Evolutionary conservation across 1,140 invertebrate species (phyloP).

Genomic region (Drosophila santomea): DNA sequence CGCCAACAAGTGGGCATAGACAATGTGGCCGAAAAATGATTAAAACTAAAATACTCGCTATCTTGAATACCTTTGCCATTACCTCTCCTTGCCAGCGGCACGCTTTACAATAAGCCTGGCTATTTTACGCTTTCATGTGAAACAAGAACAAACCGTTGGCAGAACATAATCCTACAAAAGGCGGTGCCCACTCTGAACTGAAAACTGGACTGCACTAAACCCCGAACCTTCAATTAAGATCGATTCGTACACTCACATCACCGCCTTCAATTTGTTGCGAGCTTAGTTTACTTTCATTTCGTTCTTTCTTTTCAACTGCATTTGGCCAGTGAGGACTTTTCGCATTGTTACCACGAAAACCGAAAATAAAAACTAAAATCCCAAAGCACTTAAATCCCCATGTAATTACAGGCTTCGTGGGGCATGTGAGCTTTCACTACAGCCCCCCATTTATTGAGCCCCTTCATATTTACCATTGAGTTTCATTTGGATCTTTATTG

Average conservation of each 20-base stretch:
- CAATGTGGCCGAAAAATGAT: no score
- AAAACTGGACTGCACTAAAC: not conserved
- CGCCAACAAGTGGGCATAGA: no score
- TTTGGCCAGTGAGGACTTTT: constrained; percentile 10
- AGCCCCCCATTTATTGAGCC: constrained; percentile 30
- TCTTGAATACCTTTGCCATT: not conserved
- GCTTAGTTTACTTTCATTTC: constrained; percentile 41
- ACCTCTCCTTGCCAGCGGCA: not conserved
- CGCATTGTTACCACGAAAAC: constrained; percentile 47
- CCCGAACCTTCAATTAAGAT: constrained; percentile 47
- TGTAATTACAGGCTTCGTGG: constrained; percentile 49
- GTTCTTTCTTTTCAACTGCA: constrained; percentile 20
- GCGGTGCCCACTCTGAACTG: not conserved
- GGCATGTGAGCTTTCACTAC: constrained; percentile 37
- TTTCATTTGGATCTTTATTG: constrained; percentile 24
- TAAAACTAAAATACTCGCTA: not conserved
- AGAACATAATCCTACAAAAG: constrained; percentile 18
- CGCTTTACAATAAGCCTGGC: not conserved
- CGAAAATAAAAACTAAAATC: constrained; percentile 43
- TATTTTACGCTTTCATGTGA: not conserved
- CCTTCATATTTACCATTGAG: constrained; percentile 49
- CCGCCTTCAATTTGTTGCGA: constrained; percentile 45
- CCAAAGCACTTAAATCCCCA: constrained; percentile 51
- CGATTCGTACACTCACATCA: constrained; percentile 45
- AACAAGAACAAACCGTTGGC: not conserved